Evolutionary conservation across 2,888 invertebrate species (phyloP), one percentile per base, ranked within the genome.

Genomic region (Spisula solida): DNA sequence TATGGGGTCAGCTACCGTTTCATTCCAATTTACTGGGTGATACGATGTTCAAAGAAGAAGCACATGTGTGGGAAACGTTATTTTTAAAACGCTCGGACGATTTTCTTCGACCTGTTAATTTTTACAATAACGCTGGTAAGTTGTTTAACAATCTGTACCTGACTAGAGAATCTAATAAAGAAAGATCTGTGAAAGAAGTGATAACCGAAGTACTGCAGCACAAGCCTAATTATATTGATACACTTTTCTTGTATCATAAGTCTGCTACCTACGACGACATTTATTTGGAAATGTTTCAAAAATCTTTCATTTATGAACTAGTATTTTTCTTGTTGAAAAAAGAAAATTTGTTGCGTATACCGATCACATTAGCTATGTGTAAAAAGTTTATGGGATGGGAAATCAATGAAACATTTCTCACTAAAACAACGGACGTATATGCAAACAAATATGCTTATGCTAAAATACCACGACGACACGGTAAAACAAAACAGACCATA

Each of bases 271-370:
- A 55, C 18, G 85, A 85, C 14, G n/a, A 79, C 56, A 85, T 85
- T 16, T 25, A 85, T 41, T 85, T 79, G n/a, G 79, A 85, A 31
- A 85, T 79, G 79, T 85, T 85, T 85, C 85, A 85, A 31, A 85
- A 85, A 25, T 85, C 85, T 8, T 79, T 85, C 41, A 79, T 79
- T 56, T 85, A 79, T 31, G 85, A 85, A 55, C 25, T 85, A 10
- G 78, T 85, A 29, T 85, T 78, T 79, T 79, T 79, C 31, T 56
- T 85, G 20, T 51, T 85, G 20, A 78, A 41, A 70, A 85, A 85
- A 56, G 78, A 85, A 56, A 16, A 55, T 8, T 18, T 34, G 16
- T 25, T 85, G 14, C 55, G 79, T 34, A 47, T 34, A 78, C 31
- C 85, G 0, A 41, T 85, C 20, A 31, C 34, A 2, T 34, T 79